Conservation (phyloP, 2,888 invertebrate genomes). For the Blastobasis adustella region DNA sequence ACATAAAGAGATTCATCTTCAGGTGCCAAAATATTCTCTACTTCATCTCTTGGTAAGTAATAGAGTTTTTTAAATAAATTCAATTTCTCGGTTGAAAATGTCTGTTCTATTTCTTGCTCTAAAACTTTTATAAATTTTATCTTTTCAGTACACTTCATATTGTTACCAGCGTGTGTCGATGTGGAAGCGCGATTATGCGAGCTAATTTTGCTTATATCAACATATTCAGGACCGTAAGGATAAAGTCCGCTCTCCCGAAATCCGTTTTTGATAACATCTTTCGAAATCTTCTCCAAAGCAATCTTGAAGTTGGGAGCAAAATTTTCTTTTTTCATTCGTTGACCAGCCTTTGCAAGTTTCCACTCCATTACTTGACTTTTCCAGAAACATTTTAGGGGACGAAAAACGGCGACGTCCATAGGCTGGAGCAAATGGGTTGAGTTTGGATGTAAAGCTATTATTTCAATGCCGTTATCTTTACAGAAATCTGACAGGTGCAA, state of each 20-base stretch:
- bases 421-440: slow-evolving; percentile 17
- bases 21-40: slow-evolving; percentile 6
- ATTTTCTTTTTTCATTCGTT: slow-evolving; percentile 17
- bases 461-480: slow-evolving; percentile 11
- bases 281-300: slow-evolving; percentile 11
- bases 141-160: too few relatives aligned
- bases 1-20: slow-evolving; percentile 15
- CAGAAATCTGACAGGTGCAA: slow-evolving; percentile 3
- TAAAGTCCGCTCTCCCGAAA: slow-evolving; percentile 18
- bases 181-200: too few relatives aligned
- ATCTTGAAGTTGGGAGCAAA: slow-evolving; percentile 18
- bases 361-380: slow-evolving; percentile 15
- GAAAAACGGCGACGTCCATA: slow-evolving; percentile 18
- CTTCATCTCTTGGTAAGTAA: slow-evolving; percentile 11
- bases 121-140: slow-evolving; percentile 12
- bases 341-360: slow-evolving; percentile 14
- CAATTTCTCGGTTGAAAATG: slow-evolving; percentile 15
- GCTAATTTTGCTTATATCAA: slow-evolving; percentile 19
- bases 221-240: slow-evolving; percentile 21
- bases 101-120: slow-evolving; percentile 15
- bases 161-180: too few relatives aligned
- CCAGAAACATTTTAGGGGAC: slow-evolving; percentile 19
- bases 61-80: slow-evolving; percentile 15
- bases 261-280: slow-evolving; percentile 18
- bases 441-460: slow-evolving; percentile 19